Conservation (phyloP, 1,140 invertebrate species). For the Centruroides sculpturatus region DNA sequence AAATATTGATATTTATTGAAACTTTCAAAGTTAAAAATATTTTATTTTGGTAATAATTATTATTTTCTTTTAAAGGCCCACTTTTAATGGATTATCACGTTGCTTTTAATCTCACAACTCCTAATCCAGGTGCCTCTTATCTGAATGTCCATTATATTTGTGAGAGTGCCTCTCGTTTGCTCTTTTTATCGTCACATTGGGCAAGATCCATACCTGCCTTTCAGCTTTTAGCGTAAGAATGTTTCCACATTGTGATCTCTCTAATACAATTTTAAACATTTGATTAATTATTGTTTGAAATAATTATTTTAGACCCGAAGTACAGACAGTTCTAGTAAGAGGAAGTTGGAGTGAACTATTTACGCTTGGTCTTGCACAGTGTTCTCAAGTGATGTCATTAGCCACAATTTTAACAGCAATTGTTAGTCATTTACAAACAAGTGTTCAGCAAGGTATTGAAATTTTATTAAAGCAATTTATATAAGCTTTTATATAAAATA, state of each 20-base stretch:
- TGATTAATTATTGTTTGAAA: background rate
- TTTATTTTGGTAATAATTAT: background rate
- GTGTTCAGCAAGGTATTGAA: constrained; percentile 34
- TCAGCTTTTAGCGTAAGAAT: constrained; percentile 43
- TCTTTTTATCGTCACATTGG: constrained; percentile 82
- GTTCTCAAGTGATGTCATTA: constrained; percentile 59
- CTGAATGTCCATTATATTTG: constrained; percentile 80
- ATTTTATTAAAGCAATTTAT: constrained; percentile 25
- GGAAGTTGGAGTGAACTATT: constrained; percentile 88
- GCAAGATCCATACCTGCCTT: constrained; percentile 66
- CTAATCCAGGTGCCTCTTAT: constrained; percentile 54
- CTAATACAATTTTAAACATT: constrained; percentile 1
- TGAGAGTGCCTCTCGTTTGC: constrained; percentile 72
- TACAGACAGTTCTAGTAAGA: constrained; percentile 65
- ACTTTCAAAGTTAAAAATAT: no score
- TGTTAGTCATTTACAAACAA: constrained; percentile 43
- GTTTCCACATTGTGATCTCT: constrained; percentile 29
- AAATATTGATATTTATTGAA: no score
- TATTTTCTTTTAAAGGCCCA: constrained; percentile 5
- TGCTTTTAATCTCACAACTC: constrained; percentile 63
- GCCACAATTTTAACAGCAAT: constrained; percentile 68
- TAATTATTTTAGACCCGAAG: constrained; percentile 50
- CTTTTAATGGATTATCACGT: constrained; percentile 33
- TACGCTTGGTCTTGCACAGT: constrained; percentile 78
- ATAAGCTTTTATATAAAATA: no score